phyloP scores from a whole-genome alignment of 1,140 invertebrate genomes.

The Caerostris darwini region DNA sequence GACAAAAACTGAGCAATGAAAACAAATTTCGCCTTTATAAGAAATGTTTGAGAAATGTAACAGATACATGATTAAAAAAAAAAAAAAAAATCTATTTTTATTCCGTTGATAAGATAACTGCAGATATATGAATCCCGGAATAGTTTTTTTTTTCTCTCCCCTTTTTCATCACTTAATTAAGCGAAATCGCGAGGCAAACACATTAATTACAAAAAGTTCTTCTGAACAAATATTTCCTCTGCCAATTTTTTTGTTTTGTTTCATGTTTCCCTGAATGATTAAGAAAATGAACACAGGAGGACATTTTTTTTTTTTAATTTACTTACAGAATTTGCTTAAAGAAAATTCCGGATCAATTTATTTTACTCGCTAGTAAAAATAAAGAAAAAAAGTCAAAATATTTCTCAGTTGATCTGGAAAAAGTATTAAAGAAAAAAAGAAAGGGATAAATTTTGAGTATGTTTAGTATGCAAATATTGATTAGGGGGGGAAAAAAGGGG shows the following conservation, averaged over 20 bases:
- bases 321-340: not conserved
- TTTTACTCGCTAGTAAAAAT: not conserved
- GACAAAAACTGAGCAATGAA: too few species aligned
- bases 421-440: not conserved
- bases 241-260: not conserved
- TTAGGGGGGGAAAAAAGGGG: not conserved
- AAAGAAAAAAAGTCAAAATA: not conserved
- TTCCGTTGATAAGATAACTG: too few species aligned
- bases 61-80: too few species aligned
- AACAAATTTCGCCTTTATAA: too few species aligned
- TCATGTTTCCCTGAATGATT: not conserved
- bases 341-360: not conserved
- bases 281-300: not conserved
- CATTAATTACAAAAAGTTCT: constrained; percentile 44
- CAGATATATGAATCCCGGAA: too few species aligned
- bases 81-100: too few species aligned
- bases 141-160: not conserved
- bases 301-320: not conserved
- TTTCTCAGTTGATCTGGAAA: not conserved
- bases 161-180: constrained; percentile 27
- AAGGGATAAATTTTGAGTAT: not conserved
- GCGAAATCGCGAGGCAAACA: constrained; percentile 19
- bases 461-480: not conserved
- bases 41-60: too few species aligned
- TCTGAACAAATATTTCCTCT: not conserved